phyloP scores from a whole-genome alignment of 2,113 vertebrate species.

The Cinclus mexicanus region DNA sequence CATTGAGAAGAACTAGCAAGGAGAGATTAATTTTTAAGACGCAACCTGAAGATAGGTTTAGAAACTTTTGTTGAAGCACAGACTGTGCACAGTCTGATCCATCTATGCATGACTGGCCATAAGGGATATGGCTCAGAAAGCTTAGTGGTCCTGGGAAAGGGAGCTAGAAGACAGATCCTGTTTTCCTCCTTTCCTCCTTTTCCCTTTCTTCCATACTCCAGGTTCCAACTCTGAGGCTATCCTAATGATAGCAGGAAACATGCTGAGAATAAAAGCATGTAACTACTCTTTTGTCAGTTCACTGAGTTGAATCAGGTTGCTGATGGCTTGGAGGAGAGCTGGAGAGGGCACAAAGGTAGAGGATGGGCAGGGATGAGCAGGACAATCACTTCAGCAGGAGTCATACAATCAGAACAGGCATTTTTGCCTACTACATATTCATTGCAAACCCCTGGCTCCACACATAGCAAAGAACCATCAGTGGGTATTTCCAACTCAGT shows the following conservation, averaged over 20 bases:
- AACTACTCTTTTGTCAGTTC: background rate
- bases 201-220: background rate
- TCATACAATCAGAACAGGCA: background rate
- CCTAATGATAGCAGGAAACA: background rate
- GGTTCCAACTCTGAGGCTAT: background rate
- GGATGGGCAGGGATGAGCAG: rapidly evolving
- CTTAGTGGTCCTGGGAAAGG: background rate
- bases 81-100: background rate
- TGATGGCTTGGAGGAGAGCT: background rate
- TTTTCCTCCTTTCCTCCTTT: background rate
- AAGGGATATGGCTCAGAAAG: background rate
- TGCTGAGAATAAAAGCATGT: background rate
- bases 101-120: background rate
- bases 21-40: background rate
- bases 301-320: background rate
- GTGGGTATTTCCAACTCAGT: background rate
- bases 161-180: background rate
- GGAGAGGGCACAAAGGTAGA: background rate
- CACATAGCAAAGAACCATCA: background rate
- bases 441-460: background rate
- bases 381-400: background rate
- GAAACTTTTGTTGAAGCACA: background rate
- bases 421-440: background rate
- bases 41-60: background rate
- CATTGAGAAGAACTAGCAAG: background rate